Base-by-base conservation (phyloP, 1,140 invertebrate genomes). In the Cotesia glomerata region DNA sequence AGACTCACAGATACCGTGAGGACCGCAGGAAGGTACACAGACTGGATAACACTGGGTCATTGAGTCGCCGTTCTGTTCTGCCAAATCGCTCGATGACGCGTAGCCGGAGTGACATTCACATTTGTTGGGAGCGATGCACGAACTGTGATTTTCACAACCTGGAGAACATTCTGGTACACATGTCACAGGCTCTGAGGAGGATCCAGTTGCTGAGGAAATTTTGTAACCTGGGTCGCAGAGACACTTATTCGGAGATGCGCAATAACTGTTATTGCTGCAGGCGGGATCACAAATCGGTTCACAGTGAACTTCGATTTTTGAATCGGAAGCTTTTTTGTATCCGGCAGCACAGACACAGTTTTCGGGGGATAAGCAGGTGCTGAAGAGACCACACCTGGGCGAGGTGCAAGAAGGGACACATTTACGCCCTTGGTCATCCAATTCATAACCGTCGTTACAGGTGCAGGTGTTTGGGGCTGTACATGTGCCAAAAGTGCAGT, bases 1-100 rank as follows among this genome's bases (percentile, higher is more conserved):
- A 74, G 61, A 0, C 84, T 69, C 65, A 88, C 91, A 45, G 89
- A 89, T 9, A 80, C 76, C 39, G 87, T 86, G 69, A 89, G 90
- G 4, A 81, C 68, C 52, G 49, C 61, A 73, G 2, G 58, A 34
- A 62, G 62, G 69, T 0, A n/a, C 1, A 69, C 64, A 64, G 16
- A 72, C 72, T 16, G 72, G 76, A 5, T 56, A 13, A 36, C 69
- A 59, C 39, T 71, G 72, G 14, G 11, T n/a, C 35, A 66, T 64
- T 5, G n/a, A 63, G 35, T 62, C 34, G 16, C 39, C 16, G 7
- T 67, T 18, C 11, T 9, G n/a, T 26, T 63, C n/a, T 16, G 34
- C 49, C n/a, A 61, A 39, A 52, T 68, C 67, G 11, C 56, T 51
- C 11, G 16, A 49, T 5, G 34, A 11, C 7, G 39, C 45, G 16